A percentile compares a stretch with the other conserved stretches of the same genome.
phyloP scores from a whole-genome alignment of 2,113 vertebrate species.

The Muntiacus reevesi region DNA sequence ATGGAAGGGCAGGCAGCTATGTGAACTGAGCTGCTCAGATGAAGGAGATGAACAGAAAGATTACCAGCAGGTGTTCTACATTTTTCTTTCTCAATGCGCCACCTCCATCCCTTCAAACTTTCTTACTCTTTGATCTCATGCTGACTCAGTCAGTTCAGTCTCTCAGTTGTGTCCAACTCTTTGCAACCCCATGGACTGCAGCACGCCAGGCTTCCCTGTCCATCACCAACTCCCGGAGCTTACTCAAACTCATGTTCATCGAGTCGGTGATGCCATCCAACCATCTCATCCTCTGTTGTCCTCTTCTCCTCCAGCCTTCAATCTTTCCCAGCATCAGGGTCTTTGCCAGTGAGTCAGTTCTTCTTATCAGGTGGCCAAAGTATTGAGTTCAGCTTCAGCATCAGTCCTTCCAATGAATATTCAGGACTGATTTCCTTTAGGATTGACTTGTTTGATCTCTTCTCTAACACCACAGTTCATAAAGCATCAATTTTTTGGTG shows the following conservation, averaged over 20 bases:
- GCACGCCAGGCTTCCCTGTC: neutral
- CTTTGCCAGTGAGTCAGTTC: neutral
- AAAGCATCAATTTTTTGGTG: neutral
- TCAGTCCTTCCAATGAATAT: neutral
- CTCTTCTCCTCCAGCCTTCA: neutral
- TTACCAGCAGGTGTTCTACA: neutral
- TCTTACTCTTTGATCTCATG: neutral
- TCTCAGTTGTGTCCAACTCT: fast-evolving
- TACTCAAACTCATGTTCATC: neutral
- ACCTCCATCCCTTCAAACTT: neutral
- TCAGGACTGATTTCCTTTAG: neutral
- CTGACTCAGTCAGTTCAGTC: neutral
- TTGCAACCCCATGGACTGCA: neutral
- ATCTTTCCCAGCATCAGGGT: neutral
- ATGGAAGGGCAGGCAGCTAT: neutral
- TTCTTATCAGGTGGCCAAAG: neutral
- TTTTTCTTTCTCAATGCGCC: neutral
- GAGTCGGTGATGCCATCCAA: neutral
- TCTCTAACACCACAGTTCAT: neutral
- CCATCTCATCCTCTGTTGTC: neutral
- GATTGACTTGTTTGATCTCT: neutral
- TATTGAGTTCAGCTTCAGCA: neutral
- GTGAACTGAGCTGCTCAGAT: neutral
- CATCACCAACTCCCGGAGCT: neutral
- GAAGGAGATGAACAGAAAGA: neutral